Percentiles rank a stretch among this genome's conserved stretches.
Evolutionary conservation across 2,113 vertebrate genomes (phyloP).

Genomic region (Colinus virginianus): DNA sequence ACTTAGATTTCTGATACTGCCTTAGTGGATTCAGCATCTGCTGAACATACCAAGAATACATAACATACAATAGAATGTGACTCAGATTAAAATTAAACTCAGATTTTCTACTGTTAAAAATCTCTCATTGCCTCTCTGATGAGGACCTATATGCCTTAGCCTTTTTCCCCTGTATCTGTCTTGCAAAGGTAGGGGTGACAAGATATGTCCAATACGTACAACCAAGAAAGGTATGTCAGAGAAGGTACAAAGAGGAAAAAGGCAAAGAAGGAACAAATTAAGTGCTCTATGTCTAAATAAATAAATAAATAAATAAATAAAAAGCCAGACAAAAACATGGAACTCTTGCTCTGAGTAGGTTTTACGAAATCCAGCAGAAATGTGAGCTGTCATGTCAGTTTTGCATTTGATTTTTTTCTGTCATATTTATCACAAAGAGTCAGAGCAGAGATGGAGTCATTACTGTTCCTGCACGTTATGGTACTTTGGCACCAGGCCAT

Average conservation of each 20-base stretch:
- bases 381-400: constrained; percentile 1
- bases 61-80: background rate
- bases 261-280: background rate
- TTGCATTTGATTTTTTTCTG: background rate
- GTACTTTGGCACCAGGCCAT: constrained; percentile 60
- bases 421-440: constrained; percentile 22
- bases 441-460: constrained; percentile 51
- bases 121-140: background rate
- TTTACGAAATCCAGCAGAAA: background rate
- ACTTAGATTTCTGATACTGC: background rate
- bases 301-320: background rate
- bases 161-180: background rate
- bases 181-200: background rate
- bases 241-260: background rate
- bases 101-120: background rate
- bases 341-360: background rate
- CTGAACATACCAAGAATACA: background rate
- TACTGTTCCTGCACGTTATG: constrained; percentile 32
- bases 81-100: background rate
- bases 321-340: background rate
- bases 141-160: background rate
- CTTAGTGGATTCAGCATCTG: background rate
- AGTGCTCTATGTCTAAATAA: background rate
- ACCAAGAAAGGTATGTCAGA: background rate
- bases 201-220: background rate